These are phyloP conservation scores for Sanderia malayensis DNA, from an alignment of 30 jellyfish, hydroid and myxozoan genomes.

Conservation along the genomic window DNA sequence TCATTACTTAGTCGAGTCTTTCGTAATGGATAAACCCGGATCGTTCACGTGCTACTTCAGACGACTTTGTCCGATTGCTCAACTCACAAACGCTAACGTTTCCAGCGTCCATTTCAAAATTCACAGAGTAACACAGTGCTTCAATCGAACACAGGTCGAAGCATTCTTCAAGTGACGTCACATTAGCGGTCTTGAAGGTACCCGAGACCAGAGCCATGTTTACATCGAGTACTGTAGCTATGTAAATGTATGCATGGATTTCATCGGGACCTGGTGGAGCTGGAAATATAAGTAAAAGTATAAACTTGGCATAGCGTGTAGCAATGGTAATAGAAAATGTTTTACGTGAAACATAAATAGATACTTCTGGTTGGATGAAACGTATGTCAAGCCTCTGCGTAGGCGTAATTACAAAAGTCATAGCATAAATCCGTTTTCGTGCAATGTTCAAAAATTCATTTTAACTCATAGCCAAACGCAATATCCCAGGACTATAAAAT, in stretches of 20 bases:
- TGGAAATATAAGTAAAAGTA: too few species aligned
- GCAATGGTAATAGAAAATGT: too few species aligned
- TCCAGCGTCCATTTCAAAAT: not conserved
- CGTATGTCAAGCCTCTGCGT: too few species aligned
- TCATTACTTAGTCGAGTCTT: not conserved
- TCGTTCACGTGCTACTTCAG: not conserved
- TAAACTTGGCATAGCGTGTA: too few species aligned
- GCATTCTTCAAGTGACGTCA: slow-evolving; percentile 8
- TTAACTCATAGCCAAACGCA: too few species aligned
- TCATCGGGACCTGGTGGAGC: slow-evolving; percentile 33
- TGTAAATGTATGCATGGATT: not conserved
- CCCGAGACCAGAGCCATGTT: slow-evolving; percentile 39
- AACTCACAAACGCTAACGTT: not conserved
- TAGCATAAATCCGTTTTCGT: too few species aligned
- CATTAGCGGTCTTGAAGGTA: not conserved
- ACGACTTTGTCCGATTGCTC: not conserved
- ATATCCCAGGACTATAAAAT: too few species aligned
- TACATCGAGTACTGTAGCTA: slow-evolving; percentile 17
- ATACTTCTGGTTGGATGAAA: too few species aligned
- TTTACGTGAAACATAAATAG: too few species aligned
- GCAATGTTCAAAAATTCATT: too few species aligned
- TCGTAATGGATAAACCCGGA: slow-evolving; percentile 1
- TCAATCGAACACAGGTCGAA: slow-evolving; percentile 8
- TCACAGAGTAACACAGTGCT: not conserved
- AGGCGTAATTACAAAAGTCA: too few species aligned